Conservation (phyloP, 2,888 invertebrate species). For the Hemaris fuciformis region DNA sequence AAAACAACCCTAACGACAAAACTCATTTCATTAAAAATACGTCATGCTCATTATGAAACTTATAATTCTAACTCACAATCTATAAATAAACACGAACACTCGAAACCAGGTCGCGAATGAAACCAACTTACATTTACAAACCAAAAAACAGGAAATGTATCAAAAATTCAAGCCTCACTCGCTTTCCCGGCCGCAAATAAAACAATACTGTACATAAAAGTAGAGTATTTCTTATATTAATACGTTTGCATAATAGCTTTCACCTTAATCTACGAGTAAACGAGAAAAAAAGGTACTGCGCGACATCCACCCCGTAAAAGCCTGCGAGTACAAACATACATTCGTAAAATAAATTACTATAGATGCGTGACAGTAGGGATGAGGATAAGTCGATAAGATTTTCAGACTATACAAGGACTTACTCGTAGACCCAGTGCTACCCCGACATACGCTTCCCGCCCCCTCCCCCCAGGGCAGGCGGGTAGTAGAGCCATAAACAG, state of each 20-base stretch:
- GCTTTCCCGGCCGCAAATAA: background rate
- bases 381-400: conserved; percentile 10
- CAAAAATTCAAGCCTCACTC: background rate
- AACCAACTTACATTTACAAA: background rate
- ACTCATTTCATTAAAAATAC: background rate
- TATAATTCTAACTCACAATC: background rate
- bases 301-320: conserved; percentile 5
- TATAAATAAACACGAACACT: background rate
- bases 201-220: background rate
- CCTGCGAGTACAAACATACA: conserved; percentile 35
- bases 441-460: no score
- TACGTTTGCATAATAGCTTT: conserved; percentile 4
- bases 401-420: no score
- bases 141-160: background rate
- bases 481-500: no score
- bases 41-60: background rate
- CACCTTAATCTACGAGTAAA: conserved; percentile 5
- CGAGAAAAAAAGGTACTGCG: conserved; percentile 3
- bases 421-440: no score
- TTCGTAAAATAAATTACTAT: conserved; percentile 52
- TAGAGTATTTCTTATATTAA: conserved; percentile 7
- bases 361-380: conserved; percentile 29
- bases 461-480: no score
- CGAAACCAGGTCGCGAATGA: background rate
- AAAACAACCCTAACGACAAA: no score